Percentiles rank a stretch among this genome's conserved stretches.
Conservation (phyloP, 2,888 invertebrate genomes). For the Ariolimax columbianus region DNA sequence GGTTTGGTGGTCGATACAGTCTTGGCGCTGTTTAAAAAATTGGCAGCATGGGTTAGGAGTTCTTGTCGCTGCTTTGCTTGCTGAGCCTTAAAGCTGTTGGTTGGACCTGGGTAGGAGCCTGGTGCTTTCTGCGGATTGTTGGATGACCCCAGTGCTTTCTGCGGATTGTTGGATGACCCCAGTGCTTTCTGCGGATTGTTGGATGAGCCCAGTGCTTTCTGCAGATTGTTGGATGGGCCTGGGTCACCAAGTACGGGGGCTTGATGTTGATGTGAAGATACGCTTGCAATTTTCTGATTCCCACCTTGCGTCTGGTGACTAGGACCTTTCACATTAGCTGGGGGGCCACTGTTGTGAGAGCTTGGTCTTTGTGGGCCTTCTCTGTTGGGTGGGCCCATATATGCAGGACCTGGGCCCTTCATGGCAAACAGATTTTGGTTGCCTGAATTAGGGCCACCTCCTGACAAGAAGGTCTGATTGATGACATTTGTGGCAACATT, state of each 20-base stretch:
- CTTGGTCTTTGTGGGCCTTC: conserved; percentile 21
- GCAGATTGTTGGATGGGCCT: neutral
- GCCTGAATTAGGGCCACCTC: conserved; percentile 27
- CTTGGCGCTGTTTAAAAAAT: conserved; percentile 68
- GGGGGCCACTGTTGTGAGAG: conserved; percentile 24
- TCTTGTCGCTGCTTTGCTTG: conserved; percentile 74
- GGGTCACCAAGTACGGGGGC: no score
- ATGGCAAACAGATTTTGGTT: conserved; percentile 37
- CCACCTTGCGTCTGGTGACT: conserved; percentile 12
- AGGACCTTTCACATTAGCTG: conserved; percentile 11
- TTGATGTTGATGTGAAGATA: neutral
- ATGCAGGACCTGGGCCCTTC: conserved; percentile 42
- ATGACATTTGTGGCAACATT: conserved; percentile 40
- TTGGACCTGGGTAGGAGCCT: conserved; percentile 45
- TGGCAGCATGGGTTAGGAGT: conserved; percentile 72
- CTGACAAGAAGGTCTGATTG: conserved; percentile 23
- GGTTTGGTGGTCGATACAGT: conserved; percentile 59
- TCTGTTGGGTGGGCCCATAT: conserved; percentile 16
- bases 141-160: neutral
- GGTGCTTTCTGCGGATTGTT: conserved; percentile 37
- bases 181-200: neutral
- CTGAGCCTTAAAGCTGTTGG: conserved; percentile 59
- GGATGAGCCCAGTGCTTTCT: conserved; percentile 47
- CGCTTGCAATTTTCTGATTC: conserved; percentile 9
- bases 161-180: neutral